Conservation (phyloP, 2,888 invertebrate genomes). For the Pseudococcus viburni region DNA sequence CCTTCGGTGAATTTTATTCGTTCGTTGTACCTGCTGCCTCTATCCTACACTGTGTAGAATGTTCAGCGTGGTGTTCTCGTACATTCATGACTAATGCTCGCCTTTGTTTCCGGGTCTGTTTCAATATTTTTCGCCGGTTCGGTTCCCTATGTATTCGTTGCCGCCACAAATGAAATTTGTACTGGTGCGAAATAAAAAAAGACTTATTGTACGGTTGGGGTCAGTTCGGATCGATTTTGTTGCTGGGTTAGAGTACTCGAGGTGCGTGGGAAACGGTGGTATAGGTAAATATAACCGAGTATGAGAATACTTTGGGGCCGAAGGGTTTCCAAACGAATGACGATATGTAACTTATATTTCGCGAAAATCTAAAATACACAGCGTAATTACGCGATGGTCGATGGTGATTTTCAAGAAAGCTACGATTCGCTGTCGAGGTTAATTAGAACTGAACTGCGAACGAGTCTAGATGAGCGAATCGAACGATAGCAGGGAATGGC, state of each 20-base stretch:
- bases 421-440: background rate
- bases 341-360: background rate
- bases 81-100: background rate
- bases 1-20: slow-evolving; percentile 22
- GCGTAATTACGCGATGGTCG: background rate
- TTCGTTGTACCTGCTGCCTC: slow-evolving; percentile 23
- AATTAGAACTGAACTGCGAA: background rate
- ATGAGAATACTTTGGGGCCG: background rate
- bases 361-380: background rate
- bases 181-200: slow-evolving; percentile 8
- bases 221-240: slow-evolving; percentile 22
- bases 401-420: background rate
- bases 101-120: slow-evolving; percentile 8
- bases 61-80: background rate
- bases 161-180: background rate
- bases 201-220: background rate
- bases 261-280: background rate
- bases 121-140: background rate
- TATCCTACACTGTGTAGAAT: background rate
- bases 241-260: background rate
- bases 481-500: background rate
- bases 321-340: background rate
- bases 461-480: background rate
- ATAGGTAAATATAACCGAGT: background rate
- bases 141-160: background rate